Conservation (phyloP, 2,888 invertebrate genomes). For the Electrophaes corylata region DNA sequence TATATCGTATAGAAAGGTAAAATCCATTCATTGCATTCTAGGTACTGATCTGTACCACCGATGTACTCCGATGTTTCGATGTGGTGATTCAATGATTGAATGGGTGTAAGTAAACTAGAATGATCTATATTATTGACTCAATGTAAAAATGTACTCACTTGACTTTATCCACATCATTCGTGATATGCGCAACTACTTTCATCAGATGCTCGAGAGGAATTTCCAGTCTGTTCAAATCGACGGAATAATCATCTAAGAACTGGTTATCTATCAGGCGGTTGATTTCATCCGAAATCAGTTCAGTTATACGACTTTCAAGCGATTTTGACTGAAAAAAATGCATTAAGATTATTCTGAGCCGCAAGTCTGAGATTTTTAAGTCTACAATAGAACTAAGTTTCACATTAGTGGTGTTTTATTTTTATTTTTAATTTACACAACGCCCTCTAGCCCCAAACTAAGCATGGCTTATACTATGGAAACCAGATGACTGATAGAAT, state of each 20-base stretch:
- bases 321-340: slow-evolving; percentile 57
- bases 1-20: no score
- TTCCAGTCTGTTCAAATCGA: slow-evolving; percentile 55
- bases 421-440: no score
- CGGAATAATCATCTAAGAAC: slow-evolving; percentile 47
- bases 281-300: slow-evolving; percentile 70
- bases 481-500: no score
- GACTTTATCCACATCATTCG: slow-evolving; percentile 63
- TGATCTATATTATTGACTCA: background rate
- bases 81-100: no score
- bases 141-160: slow-evolving; percentile 55
- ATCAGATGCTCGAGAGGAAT: slow-evolving; percentile 68
- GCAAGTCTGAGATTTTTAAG: background rate
- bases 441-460: no score
- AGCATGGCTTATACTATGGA: no score
- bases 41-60: no score
- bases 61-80: no score
- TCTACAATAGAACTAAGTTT: no score
- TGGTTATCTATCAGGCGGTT: slow-evolving; percentile 62
- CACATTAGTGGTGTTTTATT: no score
- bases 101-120: no score
- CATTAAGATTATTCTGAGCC: background rate
- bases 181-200: slow-evolving; percentile 63
- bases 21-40: no score
- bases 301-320: slow-evolving; percentile 68